Evolutionary conservation across 1,140 invertebrate genomes (phyloP), one percentile per base, ranked within the genome.

Genomic region (Meloidogyne chitwoodi): DNA sequence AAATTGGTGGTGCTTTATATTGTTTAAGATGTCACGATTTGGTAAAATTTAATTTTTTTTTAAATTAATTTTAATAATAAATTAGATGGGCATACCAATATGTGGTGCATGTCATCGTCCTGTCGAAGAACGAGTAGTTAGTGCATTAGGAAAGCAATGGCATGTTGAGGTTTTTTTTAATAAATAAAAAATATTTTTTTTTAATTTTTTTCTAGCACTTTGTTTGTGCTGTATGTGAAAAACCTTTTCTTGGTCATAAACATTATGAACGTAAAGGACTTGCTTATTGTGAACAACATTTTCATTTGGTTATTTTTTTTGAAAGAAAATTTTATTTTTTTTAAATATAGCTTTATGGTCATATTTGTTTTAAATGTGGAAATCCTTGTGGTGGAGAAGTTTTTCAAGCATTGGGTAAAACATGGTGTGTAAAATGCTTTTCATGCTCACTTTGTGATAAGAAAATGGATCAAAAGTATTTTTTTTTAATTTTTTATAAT

Each of bases 371-470:
- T 87, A 93, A 96, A 19, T 99, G 97, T 89, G 98, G 98, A 89
- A 94, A 96, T 90, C 94, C 98, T 63, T 97, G 99, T 84, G 91
- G 92, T 78, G 95, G 95, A 61, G 96, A 99, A 76, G 95, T 97
- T 41, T 98, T 98, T 88, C 95, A 93, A 78, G 96, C 96, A 56
- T 89, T 99, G 80, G 97, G 98, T 88, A 99, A 99, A 89, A 94
- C 95, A n/a, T 99, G 96, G 96, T 99, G 96, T 88, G 93, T 95
- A 29, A 93, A 98, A 88, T 97, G 99, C 88, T 99, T 99, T 88
- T 93, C 95, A n/a, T 99, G 97, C 88, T 93, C 94, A 22, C 91
- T 96, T 76, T 99, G 97, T 89, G 96, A 99, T 88, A 92, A 92
- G 79, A 94, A 96, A 88, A 93, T 99, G 92, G 95, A 93, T 87